Conservation (phyloP, 2,888 invertebrate genomes). For the Philereme vetulata region DNA sequence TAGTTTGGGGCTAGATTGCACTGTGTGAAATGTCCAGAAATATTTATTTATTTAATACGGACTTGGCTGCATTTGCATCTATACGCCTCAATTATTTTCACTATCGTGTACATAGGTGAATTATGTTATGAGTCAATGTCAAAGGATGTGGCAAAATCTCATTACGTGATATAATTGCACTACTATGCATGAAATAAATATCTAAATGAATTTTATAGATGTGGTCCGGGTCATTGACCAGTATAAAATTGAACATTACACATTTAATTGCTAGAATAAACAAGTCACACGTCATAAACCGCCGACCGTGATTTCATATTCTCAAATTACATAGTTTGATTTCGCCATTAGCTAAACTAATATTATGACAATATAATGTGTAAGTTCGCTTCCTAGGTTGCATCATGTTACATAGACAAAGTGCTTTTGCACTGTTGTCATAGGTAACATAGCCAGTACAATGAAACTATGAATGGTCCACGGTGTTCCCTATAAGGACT, state of each 20-base stretch:
- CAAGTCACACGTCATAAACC: neutral
- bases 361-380: conserved; percentile 21
- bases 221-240: neutral
- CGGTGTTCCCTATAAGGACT: conserved; percentile 16
- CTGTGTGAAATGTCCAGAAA: too few relatives aligned
- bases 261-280: neutral
- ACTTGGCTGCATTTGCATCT: too few relatives aligned
- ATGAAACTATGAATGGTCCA: conserved; percentile 15
- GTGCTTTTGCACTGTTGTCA: conserved; percentile 27
- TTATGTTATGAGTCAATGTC: too few relatives aligned
- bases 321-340: conserved; percentile 23
- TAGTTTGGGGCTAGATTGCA: too few relatives aligned
- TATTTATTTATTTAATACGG: too few relatives aligned
- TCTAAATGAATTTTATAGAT: too few relatives aligned
- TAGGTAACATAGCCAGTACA: conserved; percentile 20
- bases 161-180: too few relatives aligned
- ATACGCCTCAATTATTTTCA: too few relatives aligned
- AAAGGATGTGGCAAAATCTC: too few relatives aligned
- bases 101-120: too few relatives aligned
- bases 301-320: conserved; percentile 1
- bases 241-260: neutral
- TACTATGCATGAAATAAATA: too few relatives aligned
- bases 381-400: conserved; percentile 44
- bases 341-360: conserved; percentile 33
- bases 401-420: conserved; percentile 40